Conservation (phyloP, 2,888 invertebrate genomes). For the Hydrotaea cyrtoneurina region DNA sequence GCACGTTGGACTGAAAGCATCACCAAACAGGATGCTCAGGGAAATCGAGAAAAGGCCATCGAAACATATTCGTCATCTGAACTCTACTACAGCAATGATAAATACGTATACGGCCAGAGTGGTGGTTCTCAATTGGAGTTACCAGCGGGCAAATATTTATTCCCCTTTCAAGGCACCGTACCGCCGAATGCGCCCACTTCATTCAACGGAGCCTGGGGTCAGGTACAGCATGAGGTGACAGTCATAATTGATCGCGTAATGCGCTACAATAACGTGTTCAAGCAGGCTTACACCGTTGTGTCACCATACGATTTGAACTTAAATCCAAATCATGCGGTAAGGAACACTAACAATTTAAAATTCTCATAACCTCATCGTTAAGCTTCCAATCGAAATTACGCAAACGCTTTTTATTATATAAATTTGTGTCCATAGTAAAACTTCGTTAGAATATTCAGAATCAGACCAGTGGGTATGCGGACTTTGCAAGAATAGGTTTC, state of each 20-base stretch:
- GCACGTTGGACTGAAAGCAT: slow-evolving; percentile 79
- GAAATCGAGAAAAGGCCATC: slow-evolving; percentile 74
- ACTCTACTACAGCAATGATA: slow-evolving; percentile 77
- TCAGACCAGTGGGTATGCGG: no score
- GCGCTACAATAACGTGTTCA: slow-evolving; percentile 92
- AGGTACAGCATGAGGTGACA: slow-evolving; percentile 89
- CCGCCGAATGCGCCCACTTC: slow-evolving; percentile 86
- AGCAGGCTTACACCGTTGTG: slow-evolving; percentile 89
- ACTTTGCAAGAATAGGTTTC: no score
- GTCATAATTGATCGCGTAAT: slow-evolving; percentile 91
- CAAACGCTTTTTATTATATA: no score
- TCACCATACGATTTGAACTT: slow-evolving; percentile 90
- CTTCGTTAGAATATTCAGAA: no score
- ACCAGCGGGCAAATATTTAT: slow-evolving; percentile 86
- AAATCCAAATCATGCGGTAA: slow-evolving; percentile 85
- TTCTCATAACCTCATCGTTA: no score
- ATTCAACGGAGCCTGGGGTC: slow-evolving; percentile 88
- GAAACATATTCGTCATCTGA: slow-evolving; percentile 78
- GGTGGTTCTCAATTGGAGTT: slow-evolving; percentile 86
- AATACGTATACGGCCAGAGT: slow-evolving; percentile 78
- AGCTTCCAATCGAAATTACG: no score
- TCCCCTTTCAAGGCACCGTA: slow-evolving; percentile 87
- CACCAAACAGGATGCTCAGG: slow-evolving; percentile 75
- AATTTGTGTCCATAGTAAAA: no score
- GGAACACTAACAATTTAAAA: no score